Base-by-base conservation (phyloP, 2,113 vertebrate genomes). In the Phalacrocorax carbo region DNA sequence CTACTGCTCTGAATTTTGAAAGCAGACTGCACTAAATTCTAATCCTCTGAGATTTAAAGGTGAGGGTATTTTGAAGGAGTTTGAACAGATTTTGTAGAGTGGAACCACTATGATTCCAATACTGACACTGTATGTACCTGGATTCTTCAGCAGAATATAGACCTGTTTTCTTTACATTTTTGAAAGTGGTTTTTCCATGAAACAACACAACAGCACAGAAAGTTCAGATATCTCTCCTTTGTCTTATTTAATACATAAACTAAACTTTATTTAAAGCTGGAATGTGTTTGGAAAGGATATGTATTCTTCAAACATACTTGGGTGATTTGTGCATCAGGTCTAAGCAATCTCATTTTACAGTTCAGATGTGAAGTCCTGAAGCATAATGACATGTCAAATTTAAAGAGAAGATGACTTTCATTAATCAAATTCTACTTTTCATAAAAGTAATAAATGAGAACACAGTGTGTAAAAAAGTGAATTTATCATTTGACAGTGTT, bases 401-500 rank as follows among this genome's bases (percentile, higher is more conserved):
- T 91, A 91, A 93, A 62, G 29, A 82, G 38, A 94, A 58, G 57
- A 86, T n/a, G 10, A 54, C 26, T 86, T 82, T 52, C 48, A 70
- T 95, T 82, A 82, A 88, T 93, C 26, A 93, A 94, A 79, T 89
- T 79, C 22, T 76, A 32, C 30, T 80, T 94, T 84, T 89, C 52
- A 65, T 66, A 57, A 64, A 92, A 86, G 23, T 30, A 82, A 84
- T 84, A 89, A 92, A 79, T 76, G 62, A 94, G 48, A 92, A 61
- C 15, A 82, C 10, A 40, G 30, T 54, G 9, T 82, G 14, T 72
- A 79, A 94, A 92, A 91, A 76, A 54, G 17, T 46, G 69, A 78
- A 89, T 93, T 91, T 89, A 72, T 65, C 48, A 82, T 57, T 46
- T 85, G 73, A 54, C 52, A 32, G 21, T 86, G 26, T 61, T 76